These are phyloP conservation scores for Galagoides demidoff DNA, from an alignment of 2,797 vertebrate genomes.

Conservation along the genomic window DNA sequence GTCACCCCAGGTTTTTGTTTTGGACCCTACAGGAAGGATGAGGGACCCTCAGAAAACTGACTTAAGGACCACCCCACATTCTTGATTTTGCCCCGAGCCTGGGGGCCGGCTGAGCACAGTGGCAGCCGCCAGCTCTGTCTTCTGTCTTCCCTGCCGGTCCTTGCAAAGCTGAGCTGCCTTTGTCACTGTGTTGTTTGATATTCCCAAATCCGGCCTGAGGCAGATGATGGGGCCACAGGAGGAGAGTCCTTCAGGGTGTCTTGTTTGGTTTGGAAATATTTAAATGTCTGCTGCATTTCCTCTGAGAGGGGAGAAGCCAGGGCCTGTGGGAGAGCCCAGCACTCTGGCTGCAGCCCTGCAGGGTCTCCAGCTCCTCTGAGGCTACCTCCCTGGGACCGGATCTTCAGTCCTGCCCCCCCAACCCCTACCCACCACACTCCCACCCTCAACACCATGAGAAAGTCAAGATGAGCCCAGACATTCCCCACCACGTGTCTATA, in stretches of 20 bases:
- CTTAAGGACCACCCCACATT: neutral
- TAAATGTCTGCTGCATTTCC: constrained; percentile 89
- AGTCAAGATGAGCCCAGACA: constrained; percentile 49
- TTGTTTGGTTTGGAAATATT: constrained; percentile 89
- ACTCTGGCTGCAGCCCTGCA: constrained; percentile 56
- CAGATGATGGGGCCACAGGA: constrained; percentile 85
- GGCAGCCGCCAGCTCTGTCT: neutral
- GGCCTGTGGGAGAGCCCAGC: constrained; percentile 77
- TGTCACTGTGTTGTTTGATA: constrained; percentile 75
- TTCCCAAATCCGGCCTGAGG: constrained; percentile 81
- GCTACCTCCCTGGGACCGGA: neutral
- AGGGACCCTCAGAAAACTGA: neutral
- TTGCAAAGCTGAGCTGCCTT: constrained; percentile 32
- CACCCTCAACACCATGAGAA: constrained; percentile 58
- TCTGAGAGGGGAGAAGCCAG: constrained; percentile 77
- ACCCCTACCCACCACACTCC: neutral
- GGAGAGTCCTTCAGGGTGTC: constrained; percentile 86
- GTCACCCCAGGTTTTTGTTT: neutral
- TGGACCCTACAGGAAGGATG: neutral
- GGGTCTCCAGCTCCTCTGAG: neutral
- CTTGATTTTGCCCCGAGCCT: neutral
- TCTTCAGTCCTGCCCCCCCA: neutral
- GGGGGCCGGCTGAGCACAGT: neutral
- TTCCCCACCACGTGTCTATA: constrained; percentile 56
- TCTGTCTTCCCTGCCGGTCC: constrained; percentile 57